These are phyloP conservation scores for Drosophila mayaguana DNA, from an alignment of 2,888 invertebrate species.

Conservation along the genomic window DNA sequence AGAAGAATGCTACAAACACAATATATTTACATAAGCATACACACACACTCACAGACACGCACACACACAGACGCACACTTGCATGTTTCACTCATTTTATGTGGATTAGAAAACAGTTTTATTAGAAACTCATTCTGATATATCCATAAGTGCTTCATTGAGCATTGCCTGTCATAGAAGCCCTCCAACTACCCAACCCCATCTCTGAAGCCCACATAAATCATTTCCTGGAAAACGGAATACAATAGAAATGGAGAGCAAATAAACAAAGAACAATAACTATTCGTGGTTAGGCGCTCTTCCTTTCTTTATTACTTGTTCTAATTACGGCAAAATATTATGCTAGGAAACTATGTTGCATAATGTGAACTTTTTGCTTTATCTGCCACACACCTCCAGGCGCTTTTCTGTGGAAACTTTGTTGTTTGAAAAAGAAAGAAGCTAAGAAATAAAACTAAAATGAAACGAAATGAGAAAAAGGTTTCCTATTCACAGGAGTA, in stretches of 20 bases:
- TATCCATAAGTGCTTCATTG: slow-evolving; percentile 2
- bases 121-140: slow-evolving; percentile 24
- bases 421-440: not conserved
- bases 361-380: slow-evolving; percentile 5
- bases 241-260: not conserved
- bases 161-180: not conserved
- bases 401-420: slow-evolving; percentile 14
- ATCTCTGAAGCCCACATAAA: slow-evolving; percentile 3
- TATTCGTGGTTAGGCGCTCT: slow-evolving; percentile 1
- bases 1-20: slow-evolving; percentile 40
- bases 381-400: slow-evolving; percentile 19
- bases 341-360: slow-evolving; percentile 20
- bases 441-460: not conserved
- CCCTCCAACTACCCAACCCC: not conserved
- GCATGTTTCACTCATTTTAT: slow-evolving; percentile 16
- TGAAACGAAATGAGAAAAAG: not conserved
- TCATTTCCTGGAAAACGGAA: slow-evolving; percentile 5
- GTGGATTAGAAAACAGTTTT: slow-evolving; percentile 27
- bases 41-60: slow-evolving; percentile 18
- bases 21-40: slow-evolving; percentile 3
- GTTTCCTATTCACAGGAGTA: slow-evolving; percentile 4
- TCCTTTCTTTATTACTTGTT: not conserved
- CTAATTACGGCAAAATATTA: slow-evolving; percentile 33
- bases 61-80: slow-evolving; percentile 15
- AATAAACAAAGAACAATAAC: not conserved